phyloP scores from a whole-genome alignment of 2,797 vertebrate genomes.

The Pempheris klunzingeri region DNA sequence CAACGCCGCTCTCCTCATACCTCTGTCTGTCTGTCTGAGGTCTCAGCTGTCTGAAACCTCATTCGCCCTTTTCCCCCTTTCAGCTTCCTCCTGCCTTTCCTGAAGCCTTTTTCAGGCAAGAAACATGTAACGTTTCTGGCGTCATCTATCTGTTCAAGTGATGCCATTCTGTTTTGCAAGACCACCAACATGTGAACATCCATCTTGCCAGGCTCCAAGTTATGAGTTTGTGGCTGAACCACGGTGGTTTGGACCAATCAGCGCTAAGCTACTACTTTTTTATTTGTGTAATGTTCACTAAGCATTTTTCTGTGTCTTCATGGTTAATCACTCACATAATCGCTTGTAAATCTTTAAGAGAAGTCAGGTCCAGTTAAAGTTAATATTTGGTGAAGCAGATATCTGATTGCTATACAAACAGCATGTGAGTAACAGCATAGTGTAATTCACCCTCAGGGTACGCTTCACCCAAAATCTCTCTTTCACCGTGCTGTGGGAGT shows the following conservation, averaged over 20 bases:
- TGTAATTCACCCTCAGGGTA: background rate
- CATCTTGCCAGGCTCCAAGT: no score
- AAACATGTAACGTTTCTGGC: background rate
- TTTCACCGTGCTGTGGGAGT: background rate
- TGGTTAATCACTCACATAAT: background rate
- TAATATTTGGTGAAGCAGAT: background rate
- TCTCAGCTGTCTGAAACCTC: conserved; percentile 35
- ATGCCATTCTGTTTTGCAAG: background rate
- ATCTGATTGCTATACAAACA: background rate
- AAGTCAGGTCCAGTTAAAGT: background rate
- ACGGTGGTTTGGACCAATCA: no score
- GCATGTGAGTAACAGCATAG: background rate
- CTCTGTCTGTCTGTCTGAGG: conserved; percentile 15
- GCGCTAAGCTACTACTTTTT: background rate
- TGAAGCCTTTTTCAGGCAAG: background rate
- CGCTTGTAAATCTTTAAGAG: background rate
- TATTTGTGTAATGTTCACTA: background rate
- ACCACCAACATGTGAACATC: no score
- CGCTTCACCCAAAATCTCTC: background rate
- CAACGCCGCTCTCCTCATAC: background rate
- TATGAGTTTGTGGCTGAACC: no score
- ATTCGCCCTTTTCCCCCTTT: background rate
- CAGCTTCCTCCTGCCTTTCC: background rate
- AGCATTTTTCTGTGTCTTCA: background rate
- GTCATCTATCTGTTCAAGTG: background rate